phyloP scores from a whole-genome alignment of 2,797 vertebrate species.

The Onychomys torridus region DNA sequence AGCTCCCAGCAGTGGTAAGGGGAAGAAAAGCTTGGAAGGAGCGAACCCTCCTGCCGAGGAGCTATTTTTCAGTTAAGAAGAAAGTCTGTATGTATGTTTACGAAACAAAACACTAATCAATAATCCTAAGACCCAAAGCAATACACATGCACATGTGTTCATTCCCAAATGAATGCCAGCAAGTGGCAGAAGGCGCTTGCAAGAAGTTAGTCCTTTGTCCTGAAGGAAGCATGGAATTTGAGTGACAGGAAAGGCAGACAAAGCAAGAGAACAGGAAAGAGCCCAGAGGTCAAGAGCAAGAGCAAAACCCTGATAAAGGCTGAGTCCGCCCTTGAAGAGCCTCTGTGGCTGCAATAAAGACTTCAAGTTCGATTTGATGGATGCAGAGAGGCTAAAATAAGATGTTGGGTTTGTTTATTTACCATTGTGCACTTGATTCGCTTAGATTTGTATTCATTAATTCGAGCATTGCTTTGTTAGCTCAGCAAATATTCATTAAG shows the following conservation, averaged over 20 bases:
- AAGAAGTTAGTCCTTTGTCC: conserved; percentile 31
- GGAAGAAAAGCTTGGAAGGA: neutral
- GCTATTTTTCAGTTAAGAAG: neutral
- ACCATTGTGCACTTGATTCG: neutral
- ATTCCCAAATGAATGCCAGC: neutral
- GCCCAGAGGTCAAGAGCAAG: neutral
- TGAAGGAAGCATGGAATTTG: neutral
- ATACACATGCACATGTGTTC: neutral
- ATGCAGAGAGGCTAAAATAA: neutral
- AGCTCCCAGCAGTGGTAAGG: neutral
- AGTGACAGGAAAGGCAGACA: neutral
- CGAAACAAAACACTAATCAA: conserved; percentile 28
- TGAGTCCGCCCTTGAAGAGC: neutral
- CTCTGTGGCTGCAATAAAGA: neutral
- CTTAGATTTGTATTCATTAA: neutral
- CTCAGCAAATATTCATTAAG: neutral
- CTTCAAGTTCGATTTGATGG: neutral
- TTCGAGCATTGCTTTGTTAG: neutral
- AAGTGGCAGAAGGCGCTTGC: neutral
- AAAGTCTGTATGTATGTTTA: neutral
- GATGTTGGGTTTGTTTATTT: neutral
- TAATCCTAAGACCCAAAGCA: neutral
- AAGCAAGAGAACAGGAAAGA: neutral
- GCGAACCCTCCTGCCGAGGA: neutral
- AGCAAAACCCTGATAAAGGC: neutral